These are phyloP conservation scores for Pelodiscus sinensis DNA, from an alignment of 2,113 vertebrate genomes.

Conservation along the genomic window DNA sequence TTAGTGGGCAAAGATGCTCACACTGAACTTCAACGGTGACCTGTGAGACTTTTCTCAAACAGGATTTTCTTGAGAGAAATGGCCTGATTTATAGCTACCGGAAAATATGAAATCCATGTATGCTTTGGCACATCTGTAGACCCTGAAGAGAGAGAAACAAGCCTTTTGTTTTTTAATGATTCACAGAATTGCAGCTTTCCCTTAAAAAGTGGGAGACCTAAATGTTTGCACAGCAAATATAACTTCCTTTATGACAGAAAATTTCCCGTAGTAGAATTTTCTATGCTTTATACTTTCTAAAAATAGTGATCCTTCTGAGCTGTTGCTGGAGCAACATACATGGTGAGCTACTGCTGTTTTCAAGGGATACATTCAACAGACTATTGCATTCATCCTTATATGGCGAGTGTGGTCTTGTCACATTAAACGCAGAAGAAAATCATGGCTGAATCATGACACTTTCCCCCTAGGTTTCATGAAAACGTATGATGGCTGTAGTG, in stretches of 20 bases:
- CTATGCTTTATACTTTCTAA: slow-evolving; percentile 32
- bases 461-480: slow-evolving; percentile 46
- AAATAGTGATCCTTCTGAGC: not conserved
- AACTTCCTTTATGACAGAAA: slow-evolving; percentile 62
- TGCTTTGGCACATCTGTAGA: slow-evolving; percentile 67
- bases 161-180: slow-evolving; percentile 53
- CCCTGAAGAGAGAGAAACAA: slow-evolving; percentile 36
- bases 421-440: slow-evolving; percentile 25
- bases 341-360: slow-evolving; percentile 23
- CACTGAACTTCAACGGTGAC: slow-evolving; percentile 33
- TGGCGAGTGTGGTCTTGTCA: slow-evolving; percentile 36
- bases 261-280: slow-evolving; percentile 54
- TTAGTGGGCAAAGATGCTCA: slow-evolving; percentile 38
- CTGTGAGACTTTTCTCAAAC: slow-evolving; percentile 56
- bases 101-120: slow-evolving; percentile 72
- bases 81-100: slow-evolving; percentile 66
- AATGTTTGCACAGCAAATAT: slow-evolving; percentile 53
- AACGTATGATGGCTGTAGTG: slow-evolving; percentile 13
- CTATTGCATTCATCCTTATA: slow-evolving; percentile 29
- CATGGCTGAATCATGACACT: slow-evolving; percentile 48
- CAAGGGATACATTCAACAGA: slow-evolving; percentile 5
- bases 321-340: slow-evolving; percentile 56
- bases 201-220: slow-evolving; percentile 59
- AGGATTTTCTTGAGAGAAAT: slow-evolving; percentile 55
- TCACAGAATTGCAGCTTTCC: slow-evolving; percentile 57